Percentiles rank a stretch among this genome's conserved stretches.
phyloP scores from a whole-genome alignment of 2,888 invertebrate species.

The Melanotus villosus region DNA sequence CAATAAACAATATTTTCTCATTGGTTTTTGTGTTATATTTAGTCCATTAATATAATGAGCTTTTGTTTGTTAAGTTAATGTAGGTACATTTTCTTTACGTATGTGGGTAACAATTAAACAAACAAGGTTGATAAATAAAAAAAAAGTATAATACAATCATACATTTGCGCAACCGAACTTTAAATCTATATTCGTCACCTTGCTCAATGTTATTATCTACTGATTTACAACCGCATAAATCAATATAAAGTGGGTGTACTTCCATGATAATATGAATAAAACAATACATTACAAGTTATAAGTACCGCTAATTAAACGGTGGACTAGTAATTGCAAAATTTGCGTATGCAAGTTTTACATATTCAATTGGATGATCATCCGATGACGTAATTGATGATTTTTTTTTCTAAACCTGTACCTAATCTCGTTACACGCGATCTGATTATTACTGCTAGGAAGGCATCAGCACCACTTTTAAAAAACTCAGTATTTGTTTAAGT shows the following conservation, averaged over 20 bases:
- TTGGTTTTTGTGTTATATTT: too few relatives aligned
- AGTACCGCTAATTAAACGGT: conserved; percentile 7
- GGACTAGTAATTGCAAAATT: neutral
- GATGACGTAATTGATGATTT: too few relatives aligned
- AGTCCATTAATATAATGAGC: too few relatives aligned
- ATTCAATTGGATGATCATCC: too few relatives aligned
- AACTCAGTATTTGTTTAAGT: too few relatives aligned
- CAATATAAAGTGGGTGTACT: neutral
- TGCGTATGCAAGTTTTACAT: too few relatives aligned
- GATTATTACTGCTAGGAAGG: too few relatives aligned
- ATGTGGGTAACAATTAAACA: conserved; percentile 1
- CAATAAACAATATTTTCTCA: too few relatives aligned
- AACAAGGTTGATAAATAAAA: neutral
- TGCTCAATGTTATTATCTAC: neutral
- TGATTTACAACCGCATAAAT: neutral
- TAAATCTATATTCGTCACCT: conserved; percentile 6
- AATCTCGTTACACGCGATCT: too few relatives aligned
- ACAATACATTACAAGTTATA: neutral
- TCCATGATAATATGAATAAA: neutral
- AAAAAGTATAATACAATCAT: too few relatives aligned
- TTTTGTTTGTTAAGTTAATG: neutral
- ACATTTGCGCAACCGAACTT: neutral
- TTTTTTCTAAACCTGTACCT: too few relatives aligned
- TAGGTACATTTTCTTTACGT: neutral
- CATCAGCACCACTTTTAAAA: too few relatives aligned